These are phyloP conservation scores for Trachythela sp. DNA, from an alignment of 64 coral and sea anemone species.

Conservation along the genomic window DNA sequence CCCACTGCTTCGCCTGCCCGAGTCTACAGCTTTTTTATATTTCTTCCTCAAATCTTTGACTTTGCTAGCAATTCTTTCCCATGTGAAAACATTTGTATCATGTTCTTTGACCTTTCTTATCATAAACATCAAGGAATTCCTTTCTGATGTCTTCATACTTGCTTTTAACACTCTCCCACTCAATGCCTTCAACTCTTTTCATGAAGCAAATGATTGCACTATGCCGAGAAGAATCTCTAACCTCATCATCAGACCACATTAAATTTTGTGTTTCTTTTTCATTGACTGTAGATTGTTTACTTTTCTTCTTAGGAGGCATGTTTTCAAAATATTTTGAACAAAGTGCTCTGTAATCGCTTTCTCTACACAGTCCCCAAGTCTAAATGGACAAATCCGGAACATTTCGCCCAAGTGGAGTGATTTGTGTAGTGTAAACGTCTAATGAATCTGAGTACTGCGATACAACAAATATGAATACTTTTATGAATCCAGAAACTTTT, in stretches of 20 bases:
- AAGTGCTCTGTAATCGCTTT: not conserved
- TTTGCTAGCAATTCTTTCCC: not conserved
- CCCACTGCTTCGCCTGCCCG: constrained; percentile 27
- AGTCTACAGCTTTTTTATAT: constrained; percentile 32
- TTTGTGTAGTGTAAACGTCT: too few species aligned
- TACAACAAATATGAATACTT: too few species aligned
- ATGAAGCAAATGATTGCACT: constrained; percentile 22
- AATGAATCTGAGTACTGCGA: too few species aligned
- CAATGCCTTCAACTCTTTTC: constrained; percentile 39
- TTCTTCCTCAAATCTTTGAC: not conserved
- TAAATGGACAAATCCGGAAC: not conserved
- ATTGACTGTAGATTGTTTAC: not conserved
- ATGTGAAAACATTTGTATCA: not conserved
- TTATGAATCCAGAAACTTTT: too few species aligned
- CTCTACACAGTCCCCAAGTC: not conserved
- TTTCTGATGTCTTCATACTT: constrained; percentile 35
- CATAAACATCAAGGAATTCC: constrained; percentile 41
- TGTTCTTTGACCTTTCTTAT: not conserved
- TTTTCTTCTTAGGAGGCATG: constrained; percentile 27
- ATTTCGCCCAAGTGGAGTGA: too few species aligned
- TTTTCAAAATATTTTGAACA: too few species aligned
- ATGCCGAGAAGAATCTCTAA: constrained; percentile 37
- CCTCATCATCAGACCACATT: constrained; percentile 26
- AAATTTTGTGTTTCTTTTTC: not conserved
- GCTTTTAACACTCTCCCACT: constrained; percentile 49